Conservation (phyloP, 2,797 vertebrate genomes). For the Notolabrus celidotus region DNA sequence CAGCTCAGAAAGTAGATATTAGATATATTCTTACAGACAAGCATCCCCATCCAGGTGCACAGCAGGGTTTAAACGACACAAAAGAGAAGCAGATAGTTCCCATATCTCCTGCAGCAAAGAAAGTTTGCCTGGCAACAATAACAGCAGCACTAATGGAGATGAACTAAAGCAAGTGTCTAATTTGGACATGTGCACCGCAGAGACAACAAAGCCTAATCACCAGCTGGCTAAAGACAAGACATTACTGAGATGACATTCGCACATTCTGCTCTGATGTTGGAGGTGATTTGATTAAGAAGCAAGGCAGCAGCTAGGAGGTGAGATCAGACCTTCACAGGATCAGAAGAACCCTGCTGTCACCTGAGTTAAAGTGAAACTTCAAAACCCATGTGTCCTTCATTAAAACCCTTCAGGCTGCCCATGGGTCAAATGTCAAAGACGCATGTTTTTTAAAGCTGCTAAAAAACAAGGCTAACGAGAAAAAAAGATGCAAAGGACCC, state of each 20-base stretch:
- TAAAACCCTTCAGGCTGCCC: neutral
- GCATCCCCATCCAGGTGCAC: slow-evolving; percentile 11
- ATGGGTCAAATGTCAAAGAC: neutral
- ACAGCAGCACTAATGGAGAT: slow-evolving; percentile 34
- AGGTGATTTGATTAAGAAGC: slow-evolving; percentile 38
- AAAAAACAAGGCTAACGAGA: too few species aligned
- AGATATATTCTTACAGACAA: too few species aligned
- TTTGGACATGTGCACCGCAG: slow-evolving; percentile 50
- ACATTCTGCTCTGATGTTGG: slow-evolving; percentile 65
- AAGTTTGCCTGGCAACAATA: slow-evolving; percentile 35
- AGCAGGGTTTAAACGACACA: neutral
- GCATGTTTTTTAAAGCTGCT: too few species aligned
- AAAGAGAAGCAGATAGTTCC: slow-evolving; percentile 32
- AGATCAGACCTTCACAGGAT: slow-evolving; percentile 18
- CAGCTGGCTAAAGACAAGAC: slow-evolving; percentile 54
- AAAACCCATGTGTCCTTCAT: neutral
- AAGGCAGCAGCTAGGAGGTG: slow-evolving; percentile 17
- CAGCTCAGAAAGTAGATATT: too few species aligned
- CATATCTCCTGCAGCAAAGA: slow-evolving; percentile 3
- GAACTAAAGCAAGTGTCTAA: slow-evolving; percentile 54
- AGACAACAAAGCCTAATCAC: slow-evolving; percentile 65
- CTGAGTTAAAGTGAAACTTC: slow-evolving; percentile 32
- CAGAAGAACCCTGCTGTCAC: slow-evolving; percentile 64
- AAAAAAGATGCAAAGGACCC: too few species aligned
- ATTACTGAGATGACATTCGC: slow-evolving; percentile 65